Base-by-base conservation (phyloP, 2,888 invertebrate genomes). In the Rhagophthalmus giganteus region DNA sequence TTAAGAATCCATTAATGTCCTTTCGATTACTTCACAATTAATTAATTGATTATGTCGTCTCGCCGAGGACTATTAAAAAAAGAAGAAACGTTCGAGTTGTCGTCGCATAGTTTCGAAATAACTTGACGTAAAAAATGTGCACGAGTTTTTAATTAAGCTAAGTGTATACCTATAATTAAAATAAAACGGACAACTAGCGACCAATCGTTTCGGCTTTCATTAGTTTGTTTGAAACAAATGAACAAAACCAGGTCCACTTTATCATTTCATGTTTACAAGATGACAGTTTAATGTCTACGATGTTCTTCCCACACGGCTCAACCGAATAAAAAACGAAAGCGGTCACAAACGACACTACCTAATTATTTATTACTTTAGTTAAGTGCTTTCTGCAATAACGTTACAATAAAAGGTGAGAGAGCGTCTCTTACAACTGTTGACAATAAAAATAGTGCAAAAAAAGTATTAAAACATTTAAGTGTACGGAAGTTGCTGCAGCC, bases 401-500 rank as follows among this genome's bases (percentile, higher is more conserved):
- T 38, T 38, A 27, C n/a, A 27, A 38, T 38, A 27, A 27, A 9
- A 25, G 11, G 11, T 27, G 40, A 31, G 28, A 41, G 10, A 31
- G n/a, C 15, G 32, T 25, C 12, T 20, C 24, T 33, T n/a, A 11
- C 13, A 31, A 41, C 41, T 41, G 49, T 37, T 37, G 35, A 35
- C 24, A 42, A 16, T 28, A 48, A 27, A 24, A 27, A 13, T 9
- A 15, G n/a, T 28, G 14, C 24, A 20, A 32, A 8, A 25, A 38
- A 33, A 48, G 24, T 16, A 28, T 24, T 20, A 16, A 41, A 40
- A 48, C 40, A 26, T 15, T n/a, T 28, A 41, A 41, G 30, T 44
- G 50, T 10, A 10, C 49, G 44, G 40, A 47, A 52, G 35, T 47
- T 40, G 14, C 27, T 52, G 47, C 45, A 52, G 46, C 41, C 40